phyloP scores from a whole-genome alignment of 2,113 vertebrate species.

The Perccottus glenii region DNA sequence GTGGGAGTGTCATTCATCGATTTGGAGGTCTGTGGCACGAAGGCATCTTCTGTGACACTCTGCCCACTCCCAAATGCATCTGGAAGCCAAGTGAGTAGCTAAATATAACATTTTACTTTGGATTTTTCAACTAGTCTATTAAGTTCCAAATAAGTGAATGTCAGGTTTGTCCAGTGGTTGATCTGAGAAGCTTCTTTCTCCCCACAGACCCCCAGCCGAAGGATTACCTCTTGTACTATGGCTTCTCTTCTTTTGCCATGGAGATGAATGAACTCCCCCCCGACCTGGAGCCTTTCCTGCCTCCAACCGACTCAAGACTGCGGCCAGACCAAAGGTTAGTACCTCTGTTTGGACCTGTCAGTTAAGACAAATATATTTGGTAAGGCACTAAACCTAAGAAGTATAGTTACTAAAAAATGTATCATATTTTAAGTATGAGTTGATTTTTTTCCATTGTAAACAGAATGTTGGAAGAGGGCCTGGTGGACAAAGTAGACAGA shows the following conservation, averaged over 20 bases:
- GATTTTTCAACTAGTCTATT: no score
- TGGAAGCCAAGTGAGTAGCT: conserved; percentile 90
- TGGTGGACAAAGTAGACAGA: conserved; percentile 82
- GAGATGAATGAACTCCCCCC: conserved; percentile 89
- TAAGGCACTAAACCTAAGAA: neutral
- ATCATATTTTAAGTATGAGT: neutral
- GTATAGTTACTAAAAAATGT: conserved; percentile 2
- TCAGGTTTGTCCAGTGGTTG: conserved; percentile 35
- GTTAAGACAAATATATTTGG: neutral
- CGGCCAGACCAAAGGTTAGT: conserved; percentile 90
- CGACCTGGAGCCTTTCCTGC: conserved; percentile 82
- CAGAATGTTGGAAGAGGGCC: conserved; percentile 90
- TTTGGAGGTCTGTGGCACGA: conserved; percentile 92
- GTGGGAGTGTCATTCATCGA: conserved; percentile 85
- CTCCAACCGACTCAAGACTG: conserved; percentile 87
- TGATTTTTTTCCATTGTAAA: neutral
- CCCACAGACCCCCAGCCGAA: conserved; percentile 81
- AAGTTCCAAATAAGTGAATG: conserved; percentile 7
- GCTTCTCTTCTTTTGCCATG: conserved; percentile 90
- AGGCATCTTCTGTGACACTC: conserved; percentile 87
- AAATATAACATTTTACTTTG: neutral
- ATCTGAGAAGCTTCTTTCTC: conserved; percentile 14
- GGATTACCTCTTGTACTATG: conserved; percentile 84
- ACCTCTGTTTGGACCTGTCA: no score
- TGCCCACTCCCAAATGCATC: conserved; percentile 83